These are phyloP conservation scores for Caenorhabditis afra DNA, from an alignment of 2,888 invertebrate species.

Conservation along the genomic window DNA sequence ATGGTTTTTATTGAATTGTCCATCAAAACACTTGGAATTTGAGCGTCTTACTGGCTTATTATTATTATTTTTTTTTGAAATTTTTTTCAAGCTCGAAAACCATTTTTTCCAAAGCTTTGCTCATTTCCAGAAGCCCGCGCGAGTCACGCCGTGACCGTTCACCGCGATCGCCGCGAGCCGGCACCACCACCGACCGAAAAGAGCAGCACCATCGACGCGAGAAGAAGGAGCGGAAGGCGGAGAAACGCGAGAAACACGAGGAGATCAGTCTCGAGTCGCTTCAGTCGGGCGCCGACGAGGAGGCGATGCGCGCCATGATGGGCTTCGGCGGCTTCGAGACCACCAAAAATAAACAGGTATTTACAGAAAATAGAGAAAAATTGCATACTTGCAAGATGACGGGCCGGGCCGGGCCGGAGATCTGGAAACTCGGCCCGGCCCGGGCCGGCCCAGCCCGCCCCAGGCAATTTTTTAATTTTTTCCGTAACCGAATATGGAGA, in stretches of 20 bases:
- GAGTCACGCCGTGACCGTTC: background rate
- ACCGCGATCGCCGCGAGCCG: constrained; percentile 46
- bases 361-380: background rate
- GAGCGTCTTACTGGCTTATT: background rate
- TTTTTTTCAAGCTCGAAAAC: background rate
- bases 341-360: constrained; percentile 86
- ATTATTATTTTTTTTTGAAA: constrained; percentile 1
- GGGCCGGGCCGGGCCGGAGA: background rate
- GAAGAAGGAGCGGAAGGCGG: constrained; percentile 43
- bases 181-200: constrained; percentile 59
- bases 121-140: constrained; percentile 56
- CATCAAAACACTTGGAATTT: background rate
- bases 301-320: constrained; percentile 85
- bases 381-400: background rate
- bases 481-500: no score
- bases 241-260: constrained; percentile 46
- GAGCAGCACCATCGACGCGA: constrained; percentile 55
- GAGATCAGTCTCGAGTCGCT: constrained; percentile 52
- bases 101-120: no score
- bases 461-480: no score
- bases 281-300: constrained; percentile 62
- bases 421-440: no score
- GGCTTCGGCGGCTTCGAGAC: constrained; percentile 96
- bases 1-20: background rate
- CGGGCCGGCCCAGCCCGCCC: no score